Base-by-base conservation (phyloP, 2,113 vertebrate genomes). In the Sorex fumeus region DNA sequence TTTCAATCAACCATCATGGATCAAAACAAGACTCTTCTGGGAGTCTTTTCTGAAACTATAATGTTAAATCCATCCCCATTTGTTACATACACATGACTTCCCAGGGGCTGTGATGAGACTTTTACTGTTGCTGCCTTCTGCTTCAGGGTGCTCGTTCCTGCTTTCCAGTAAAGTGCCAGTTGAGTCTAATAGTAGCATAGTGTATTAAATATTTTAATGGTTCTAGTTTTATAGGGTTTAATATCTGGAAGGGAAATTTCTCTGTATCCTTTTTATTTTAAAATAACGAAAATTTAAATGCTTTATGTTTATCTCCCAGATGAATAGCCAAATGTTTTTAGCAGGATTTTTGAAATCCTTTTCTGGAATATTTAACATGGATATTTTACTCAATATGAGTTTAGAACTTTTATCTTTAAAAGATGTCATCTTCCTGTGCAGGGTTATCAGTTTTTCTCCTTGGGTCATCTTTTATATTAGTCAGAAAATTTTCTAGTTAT, bases 171-270 rank as follows among this genome's bases (percentile, higher is more conserved):
- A 64, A 78, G 47, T 70, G 25, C 43, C 80, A 19, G 47, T 3
- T 47, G 77, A 83, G 36, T 77, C 84, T 90, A 75, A 18, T 8
- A 19, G 3, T 3, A n/a, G 10, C 18, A 64, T 36, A 27, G 45
- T 32, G 64, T 19, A 70, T 74, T 85, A 71, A 90, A 70, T 80
- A 67, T 78, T 88, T 47, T 50, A 83, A 53, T 88, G n/a, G 87
- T 62, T 10, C 3, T 84, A 57, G 28, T 7, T 81, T 74, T 62
- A 81, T 71, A 45, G 87, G 6, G 3, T 43, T 84, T 84, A 64
- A 19, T 78, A 66, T 74, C n/a, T 40, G 34, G 12, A 75, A 95
- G 32, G 8, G 1, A 90, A 82, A 75, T 78, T 47, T 27, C 30
- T 90, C 32, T 28, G 15, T 8, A 40, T 78, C 12, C 8, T 69